Base-by-base conservation (phyloP, 2,888 invertebrate species). In the Lepidochrysops patricia region DNA sequence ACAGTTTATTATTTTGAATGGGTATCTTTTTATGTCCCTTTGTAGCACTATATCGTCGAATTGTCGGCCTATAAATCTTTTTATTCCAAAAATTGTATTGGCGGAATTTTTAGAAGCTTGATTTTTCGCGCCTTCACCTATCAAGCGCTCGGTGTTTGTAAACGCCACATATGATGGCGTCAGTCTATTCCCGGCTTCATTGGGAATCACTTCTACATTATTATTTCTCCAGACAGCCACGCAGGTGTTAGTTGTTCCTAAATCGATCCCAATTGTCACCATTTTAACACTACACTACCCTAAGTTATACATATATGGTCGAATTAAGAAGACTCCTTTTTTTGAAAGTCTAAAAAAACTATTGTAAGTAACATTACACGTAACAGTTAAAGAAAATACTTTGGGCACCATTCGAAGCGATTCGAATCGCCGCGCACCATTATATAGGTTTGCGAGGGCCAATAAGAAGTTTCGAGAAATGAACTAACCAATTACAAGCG, bases 91-190 rank as follows among this genome's bases (percentile, higher is more conserved):
- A 61, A 85, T 62, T 4, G 85, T 85, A 67, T 84, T 85, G 15
- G 65, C 57, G 1, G 79, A 77, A 57, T 84, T 84, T 1, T 70
- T 63, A 0, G 76, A 70, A 0, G 75, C 80, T 70, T 84, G 82
- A 23, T 73, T 79, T 64, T 74, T 75, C n/a, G 84, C 85, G 2
- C 76, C 64, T 61, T 84, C 84, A 1, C 85, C 85, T 1, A 84
- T 75, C 0, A 84, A 57, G 1, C 82, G 75, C 7, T 75, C 75
- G 0, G 72, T 70, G 1, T 70, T 61, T 1, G 81, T 81, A 35
- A 86, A 86, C 1, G 84, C 79, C 1, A 86, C 80, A 48, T 69
- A 80, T 23, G 84, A 82, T 9, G 85, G 82, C 4, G 82, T 85
- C 1, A 75, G 79, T 29, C 72, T 64, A 15, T 78, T 80, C 2